A percentile compares a stretch with the other conserved stretches of the same genome.
These are phyloP conservation scores for Parazoanthus swiftii DNA, from an alignment of 92 coral and sea anemone species.

Conservation along the genomic window DNA sequence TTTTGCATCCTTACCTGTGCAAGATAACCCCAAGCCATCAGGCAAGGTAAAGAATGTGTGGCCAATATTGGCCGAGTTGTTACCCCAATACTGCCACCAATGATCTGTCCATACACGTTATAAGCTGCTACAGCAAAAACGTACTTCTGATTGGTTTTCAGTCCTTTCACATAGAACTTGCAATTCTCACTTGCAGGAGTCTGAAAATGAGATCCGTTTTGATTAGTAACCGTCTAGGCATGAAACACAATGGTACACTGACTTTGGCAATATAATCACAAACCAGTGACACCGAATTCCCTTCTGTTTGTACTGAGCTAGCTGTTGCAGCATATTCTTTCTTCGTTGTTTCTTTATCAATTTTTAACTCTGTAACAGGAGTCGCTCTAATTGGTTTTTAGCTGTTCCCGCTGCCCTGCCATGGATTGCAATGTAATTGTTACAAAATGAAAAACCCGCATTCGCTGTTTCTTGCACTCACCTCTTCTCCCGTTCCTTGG, in stretches of 20 bases:
- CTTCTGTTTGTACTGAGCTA: too few relatives aligned
- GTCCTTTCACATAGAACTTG: constrained; percentile 68
- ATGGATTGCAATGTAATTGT: too few relatives aligned
- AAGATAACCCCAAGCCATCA: constrained; percentile 96
- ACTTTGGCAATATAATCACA: too few relatives aligned
- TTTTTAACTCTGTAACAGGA: too few relatives aligned
- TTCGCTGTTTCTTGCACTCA: not conserved
- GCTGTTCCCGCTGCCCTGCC: not conserved
- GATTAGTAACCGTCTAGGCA: too few relatives aligned
- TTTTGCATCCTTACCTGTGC: constrained; percentile 65
- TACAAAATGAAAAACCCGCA: too few relatives aligned
- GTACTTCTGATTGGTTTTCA: constrained; percentile 78
- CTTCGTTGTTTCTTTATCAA: too few relatives aligned
- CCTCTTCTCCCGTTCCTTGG: constrained; percentile 96
- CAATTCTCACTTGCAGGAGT: constrained; percentile 81
- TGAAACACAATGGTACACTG: too few relatives aligned
- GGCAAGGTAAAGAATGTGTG: constrained; percentile 77
- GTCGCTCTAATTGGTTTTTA: too few relatives aligned
- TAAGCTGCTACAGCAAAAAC: constrained; percentile 95
- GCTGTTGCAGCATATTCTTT: too few relatives aligned
- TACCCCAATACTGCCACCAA: constrained; percentile 87
- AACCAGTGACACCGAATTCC: too few relatives aligned
- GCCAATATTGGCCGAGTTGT: constrained; percentile 81
- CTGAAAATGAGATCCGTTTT: constrained; percentile 33
- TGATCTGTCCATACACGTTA: constrained; percentile 70